A percentile compares a stretch with the other conserved stretches of the same genome.
Conservation (phyloP, 1,140 invertebrate species). For the Diploscapter pachys region DNA sequence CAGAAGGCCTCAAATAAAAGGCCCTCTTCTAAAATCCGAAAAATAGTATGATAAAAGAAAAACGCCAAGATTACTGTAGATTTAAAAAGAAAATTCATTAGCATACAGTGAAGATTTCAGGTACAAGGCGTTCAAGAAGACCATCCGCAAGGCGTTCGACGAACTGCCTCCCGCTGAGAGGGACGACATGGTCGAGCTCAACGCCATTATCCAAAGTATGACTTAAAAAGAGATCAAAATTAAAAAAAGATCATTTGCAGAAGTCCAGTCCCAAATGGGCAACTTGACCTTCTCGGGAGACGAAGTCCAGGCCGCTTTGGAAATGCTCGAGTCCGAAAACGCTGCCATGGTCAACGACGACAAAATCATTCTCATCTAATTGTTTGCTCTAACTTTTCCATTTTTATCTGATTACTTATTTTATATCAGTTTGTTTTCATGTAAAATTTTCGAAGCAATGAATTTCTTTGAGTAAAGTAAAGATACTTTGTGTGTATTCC, state of each 20-base stretch:
- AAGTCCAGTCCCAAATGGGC: slow-evolving; percentile 46
- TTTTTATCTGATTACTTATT: too few species aligned
- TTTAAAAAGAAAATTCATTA: too few species aligned
- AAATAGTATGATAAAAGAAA: too few species aligned
- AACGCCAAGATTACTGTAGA: too few species aligned
- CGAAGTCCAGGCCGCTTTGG: slow-evolving; percentile 50
- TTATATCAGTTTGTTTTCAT: too few species aligned
- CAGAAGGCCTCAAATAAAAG: too few species aligned
- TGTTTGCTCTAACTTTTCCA: not conserved
- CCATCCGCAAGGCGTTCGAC: slow-evolving; percentile 53
- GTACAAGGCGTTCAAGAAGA: slow-evolving; percentile 50
- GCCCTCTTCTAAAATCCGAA: too few species aligned
- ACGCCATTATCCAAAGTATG: slow-evolving; percentile 31
- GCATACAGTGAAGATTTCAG: slow-evolving; percentile 50
- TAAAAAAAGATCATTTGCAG: not conserved
- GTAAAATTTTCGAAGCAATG: too few species aligned
- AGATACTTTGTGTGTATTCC: too few species aligned
- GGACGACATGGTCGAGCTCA: slow-evolving; percentile 36
- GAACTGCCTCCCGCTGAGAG: slow-evolving; percentile 19
- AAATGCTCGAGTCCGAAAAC: slow-evolving; percentile 48
- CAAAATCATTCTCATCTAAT: slow-evolving; percentile 39
- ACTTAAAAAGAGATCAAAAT: not conserved
- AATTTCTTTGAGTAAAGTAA: too few species aligned
- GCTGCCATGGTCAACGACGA: slow-evolving; percentile 51
- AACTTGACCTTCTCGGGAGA: slow-evolving; percentile 41